Conservation (phyloP, 2,113 vertebrate species). For the Semicossyphus pulcher region DNA sequence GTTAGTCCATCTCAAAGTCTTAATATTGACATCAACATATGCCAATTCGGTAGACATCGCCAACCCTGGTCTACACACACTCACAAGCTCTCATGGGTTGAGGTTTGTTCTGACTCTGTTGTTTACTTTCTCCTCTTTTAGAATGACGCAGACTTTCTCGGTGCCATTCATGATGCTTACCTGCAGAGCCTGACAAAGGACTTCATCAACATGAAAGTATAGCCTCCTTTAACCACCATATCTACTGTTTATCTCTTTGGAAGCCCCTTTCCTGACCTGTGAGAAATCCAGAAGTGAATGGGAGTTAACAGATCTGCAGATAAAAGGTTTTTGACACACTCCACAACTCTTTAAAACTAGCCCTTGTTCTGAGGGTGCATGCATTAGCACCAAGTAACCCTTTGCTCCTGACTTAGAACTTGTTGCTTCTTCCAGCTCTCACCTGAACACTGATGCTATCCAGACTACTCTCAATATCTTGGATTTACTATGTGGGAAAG, state of each 20-base stretch:
- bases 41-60: no score
- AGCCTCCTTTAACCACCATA: slow-evolving; percentile 60
- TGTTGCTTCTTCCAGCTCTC: neutral
- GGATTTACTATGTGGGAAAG: neutral
- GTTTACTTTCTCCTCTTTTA: slow-evolving; percentile 62
- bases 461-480: fast-evolving
- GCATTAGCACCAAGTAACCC: neutral
- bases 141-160: slow-evolving; percentile 94
- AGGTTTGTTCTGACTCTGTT: neutral
- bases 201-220: slow-evolving; percentile 89
- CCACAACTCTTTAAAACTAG: neutral
- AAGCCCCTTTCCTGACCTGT: neutral
- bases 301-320: neutral
- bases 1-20: no score
- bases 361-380: neutral
- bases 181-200: slow-evolving; percentile 92
- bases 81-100: neutral
- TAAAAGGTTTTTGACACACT: slow-evolving; percentile 11
- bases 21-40: no score
- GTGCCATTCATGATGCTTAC: slow-evolving; percentile 93
- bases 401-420: neutral
- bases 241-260: neutral
- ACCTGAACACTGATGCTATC: neutral
- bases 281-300: neutral
- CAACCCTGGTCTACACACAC: no score